Conservation (phyloP, 2,113 vertebrate species). For the Caretta caretta region DNA sequence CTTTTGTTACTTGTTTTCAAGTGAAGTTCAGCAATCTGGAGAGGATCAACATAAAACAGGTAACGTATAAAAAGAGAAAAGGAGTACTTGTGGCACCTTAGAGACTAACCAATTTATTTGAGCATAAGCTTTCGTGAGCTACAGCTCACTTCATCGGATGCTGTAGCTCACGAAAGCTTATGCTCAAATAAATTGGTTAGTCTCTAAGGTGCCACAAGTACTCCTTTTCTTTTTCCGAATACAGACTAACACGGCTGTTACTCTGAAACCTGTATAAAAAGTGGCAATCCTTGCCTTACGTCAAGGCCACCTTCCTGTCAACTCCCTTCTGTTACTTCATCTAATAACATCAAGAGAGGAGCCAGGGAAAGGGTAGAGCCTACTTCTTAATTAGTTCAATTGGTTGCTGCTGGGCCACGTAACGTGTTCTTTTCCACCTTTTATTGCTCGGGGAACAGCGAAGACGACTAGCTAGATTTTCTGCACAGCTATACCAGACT, state of each 20-base stretch:
- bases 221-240: no score
- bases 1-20: background rate
- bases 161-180: no score
- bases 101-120: no score
- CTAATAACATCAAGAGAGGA: background rate
- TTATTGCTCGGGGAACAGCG: background rate
- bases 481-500: background rate
- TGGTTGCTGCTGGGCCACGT: background rate
- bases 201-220: no score
- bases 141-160: no score
- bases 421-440: background rate
- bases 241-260: no score
- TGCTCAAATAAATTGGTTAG: no score
- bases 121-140: no score
- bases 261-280: background rate
- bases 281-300: background rate
- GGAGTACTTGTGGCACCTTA: no score
- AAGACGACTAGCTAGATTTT: background rate
- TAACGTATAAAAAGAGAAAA: background rate
- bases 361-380: background rate
- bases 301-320: background rate
- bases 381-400: background rate
- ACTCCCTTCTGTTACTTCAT: background rate
- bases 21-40: background rate
- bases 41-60: background rate